Percentiles rank a stretch among this genome's conserved stretches.
Conservation (phyloP, 2,888 invertebrate species). For the Tinea trinotella region DNA sequence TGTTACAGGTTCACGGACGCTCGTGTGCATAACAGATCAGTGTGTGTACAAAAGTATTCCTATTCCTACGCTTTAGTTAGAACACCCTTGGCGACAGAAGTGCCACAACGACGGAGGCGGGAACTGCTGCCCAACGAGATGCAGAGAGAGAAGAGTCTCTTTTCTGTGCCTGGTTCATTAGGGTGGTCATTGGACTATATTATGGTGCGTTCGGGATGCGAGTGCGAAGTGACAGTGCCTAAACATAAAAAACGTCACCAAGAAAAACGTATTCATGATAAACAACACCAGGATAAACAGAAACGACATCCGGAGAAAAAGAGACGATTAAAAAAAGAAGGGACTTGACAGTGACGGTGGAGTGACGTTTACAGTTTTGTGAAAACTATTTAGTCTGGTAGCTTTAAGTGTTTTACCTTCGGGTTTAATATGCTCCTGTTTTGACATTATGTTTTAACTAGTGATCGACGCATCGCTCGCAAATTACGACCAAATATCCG, state of each 20-base stretch:
- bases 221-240: slow-evolving; percentile 82
- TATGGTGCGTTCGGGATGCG: slow-evolving; percentile 85
- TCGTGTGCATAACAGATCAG: slow-evolving; percentile 78
- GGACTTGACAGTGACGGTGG: slow-evolving; percentile 47
- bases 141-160: slow-evolving; percentile 34
- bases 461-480: neutral
- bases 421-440: slow-evolving; percentile 14
- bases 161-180: slow-evolving; percentile 66
- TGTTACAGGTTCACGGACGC: slow-evolving; percentile 76
- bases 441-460: slow-evolving; percentile 21
- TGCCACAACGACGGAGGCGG: slow-evolving; percentile 47
- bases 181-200: slow-evolving; percentile 88
- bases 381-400: slow-evolving; percentile 9
- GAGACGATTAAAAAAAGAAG: slow-evolving; percentile 41
- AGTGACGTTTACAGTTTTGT: neutral
- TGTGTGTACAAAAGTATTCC: slow-evolving; percentile 87
- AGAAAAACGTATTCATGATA: no score
- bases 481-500: neutral
- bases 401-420: slow-evolving; percentile 20
- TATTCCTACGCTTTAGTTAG: slow-evolving; percentile 88
- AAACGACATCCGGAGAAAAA: slow-evolving; percentile 29
- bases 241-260: slow-evolving; percentile 32
- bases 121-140: slow-evolving; percentile 47
- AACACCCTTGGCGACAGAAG: slow-evolving; percentile 62
- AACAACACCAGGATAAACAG: slow-evolving; percentile 43